phyloP scores from a whole-genome alignment of 2,797 vertebrate species.

The Astyanax mexicanus region DNA sequence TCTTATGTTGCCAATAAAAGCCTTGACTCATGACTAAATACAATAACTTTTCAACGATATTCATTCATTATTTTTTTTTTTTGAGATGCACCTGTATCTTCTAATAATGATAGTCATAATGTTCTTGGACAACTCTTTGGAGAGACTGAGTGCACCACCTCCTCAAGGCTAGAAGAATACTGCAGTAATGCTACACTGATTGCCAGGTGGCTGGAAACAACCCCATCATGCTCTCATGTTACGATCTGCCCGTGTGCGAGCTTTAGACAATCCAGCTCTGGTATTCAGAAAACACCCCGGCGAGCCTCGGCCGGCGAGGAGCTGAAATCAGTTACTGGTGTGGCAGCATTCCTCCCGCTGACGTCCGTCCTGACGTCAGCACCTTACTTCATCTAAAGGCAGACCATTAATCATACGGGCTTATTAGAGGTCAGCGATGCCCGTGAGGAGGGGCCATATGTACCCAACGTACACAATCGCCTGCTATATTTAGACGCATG shows the following conservation, averaged over 20 bases:
- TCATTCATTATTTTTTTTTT: too few relatives aligned
- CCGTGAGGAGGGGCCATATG: constrained; percentile 16
- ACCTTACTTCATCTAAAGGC: constrained; percentile 41
- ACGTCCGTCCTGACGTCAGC: constrained; percentile 57
- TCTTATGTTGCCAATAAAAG: too few relatives aligned
- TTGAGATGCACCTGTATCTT: too few relatives aligned
- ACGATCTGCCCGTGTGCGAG: not conserved
- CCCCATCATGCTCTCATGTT: constrained; percentile 6
- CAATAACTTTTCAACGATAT: too few relatives aligned
- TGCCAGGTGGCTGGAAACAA: not conserved
- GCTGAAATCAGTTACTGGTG: constrained; percentile 52
- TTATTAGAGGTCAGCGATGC: constrained; percentile 44
- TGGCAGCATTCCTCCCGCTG: constrained; percentile 67
- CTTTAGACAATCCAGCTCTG: not conserved
- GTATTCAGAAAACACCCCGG: constrained; percentile 36
- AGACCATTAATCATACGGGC: constrained; percentile 41
- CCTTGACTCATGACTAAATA: too few relatives aligned
- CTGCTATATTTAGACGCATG: constrained; percentile 60
- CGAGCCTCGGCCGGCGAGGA: constrained; percentile 8
- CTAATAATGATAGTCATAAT: not conserved
- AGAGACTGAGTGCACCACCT: not conserved
- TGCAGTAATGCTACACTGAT: not conserved
- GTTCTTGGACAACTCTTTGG: not conserved
- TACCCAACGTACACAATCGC: constrained; percentile 49
- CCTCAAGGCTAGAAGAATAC: not conserved